Base-by-base conservation (phyloP, 2,888 invertebrate species). In the Smittia aterrima region DNA sequence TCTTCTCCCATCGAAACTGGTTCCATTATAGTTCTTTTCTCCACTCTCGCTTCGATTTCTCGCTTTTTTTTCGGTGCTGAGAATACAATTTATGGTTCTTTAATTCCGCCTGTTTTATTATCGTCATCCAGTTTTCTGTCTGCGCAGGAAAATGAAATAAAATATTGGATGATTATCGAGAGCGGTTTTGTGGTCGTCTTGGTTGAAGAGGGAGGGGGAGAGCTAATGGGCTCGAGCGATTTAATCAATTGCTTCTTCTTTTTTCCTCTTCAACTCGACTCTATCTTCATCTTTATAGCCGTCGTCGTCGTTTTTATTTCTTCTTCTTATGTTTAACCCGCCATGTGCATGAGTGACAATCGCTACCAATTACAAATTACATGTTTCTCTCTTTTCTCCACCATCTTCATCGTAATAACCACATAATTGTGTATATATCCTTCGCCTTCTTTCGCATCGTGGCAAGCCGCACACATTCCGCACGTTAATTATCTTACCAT, bases 361-460 rank as follows among this genome's bases (percentile, higher is more conserved):
- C 68, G 68, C 68, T 68, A 68, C 68, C 68, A 68, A 68, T 68
- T 68, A 68, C 68, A 68, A 68, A 68, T 68, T 68, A 47, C 68
- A 68, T 68, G 41, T 68, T 47, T 16, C 38, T 32, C 32, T 32
- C 20, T 38, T n/a, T 24, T 53, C 53, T 32, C 66, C 20, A 47
- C 68, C 16, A 24, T 68, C 47, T 68, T 9, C 32, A 9, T 68
- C 68, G 68, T 68, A 68, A 68, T 68, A 68, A 68, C 68, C 68
- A 68, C 68, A 68, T 68, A 68, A 68, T 68, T 68, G 68, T 53
- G 68, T 68, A 24, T 53, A 68, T 68, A 68, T 68, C 68, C 32
- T 32, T 32, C 32, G 32, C 68, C 27, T 20, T 66, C 25, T 16
- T 64, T 27, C 58, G 64, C 38, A 25, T 47, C 16, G 47, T 68